Evolutionary conservation across 2,113 vertebrate genomes (phyloP).

Genomic region (Aramus guarauna): DNA sequence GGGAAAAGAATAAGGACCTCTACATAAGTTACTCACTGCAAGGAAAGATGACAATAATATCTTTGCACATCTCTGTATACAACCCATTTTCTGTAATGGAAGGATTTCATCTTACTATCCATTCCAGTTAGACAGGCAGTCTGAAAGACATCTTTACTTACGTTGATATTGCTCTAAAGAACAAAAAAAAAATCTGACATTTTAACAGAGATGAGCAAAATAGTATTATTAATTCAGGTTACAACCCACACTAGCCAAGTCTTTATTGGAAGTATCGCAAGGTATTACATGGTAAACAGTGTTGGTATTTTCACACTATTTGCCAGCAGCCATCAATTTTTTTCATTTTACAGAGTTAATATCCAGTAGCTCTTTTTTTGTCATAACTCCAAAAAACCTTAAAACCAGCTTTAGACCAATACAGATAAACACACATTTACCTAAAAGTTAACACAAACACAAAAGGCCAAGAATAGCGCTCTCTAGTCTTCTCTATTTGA

Average conservation of each 20-base stretch:
- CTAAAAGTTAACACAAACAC: background rate
- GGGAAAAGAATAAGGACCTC: background rate
- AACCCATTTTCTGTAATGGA: background rate
- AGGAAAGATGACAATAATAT: background rate
- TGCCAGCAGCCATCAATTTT: conserved; percentile 10
- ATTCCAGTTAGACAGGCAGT: background rate
- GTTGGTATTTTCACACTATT: conserved; percentile 48
- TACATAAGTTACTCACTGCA: background rate
- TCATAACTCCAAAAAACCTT: background rate
- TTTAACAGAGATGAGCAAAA: conserved; percentile 22
- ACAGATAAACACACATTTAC: background rate
- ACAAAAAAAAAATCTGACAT: conserved; percentile 12
- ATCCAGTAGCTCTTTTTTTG: background rate
- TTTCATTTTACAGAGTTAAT: conserved; percentile 13
- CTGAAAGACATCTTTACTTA: conserved; percentile 10
- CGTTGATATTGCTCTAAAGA: background rate
- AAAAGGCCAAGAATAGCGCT: background rate
- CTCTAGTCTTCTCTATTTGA: background rate
- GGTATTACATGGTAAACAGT: conserved; percentile 40
- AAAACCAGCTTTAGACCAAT: background rate
- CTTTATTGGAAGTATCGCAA: background rate
- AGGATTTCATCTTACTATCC: background rate
- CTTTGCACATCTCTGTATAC: background rate
- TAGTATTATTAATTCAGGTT: conserved; percentile 23
- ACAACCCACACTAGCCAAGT: background rate